phyloP scores from a whole-genome alignment of 1,140 invertebrate genomes.

The Caenorhabditis briggsae region DNA sequence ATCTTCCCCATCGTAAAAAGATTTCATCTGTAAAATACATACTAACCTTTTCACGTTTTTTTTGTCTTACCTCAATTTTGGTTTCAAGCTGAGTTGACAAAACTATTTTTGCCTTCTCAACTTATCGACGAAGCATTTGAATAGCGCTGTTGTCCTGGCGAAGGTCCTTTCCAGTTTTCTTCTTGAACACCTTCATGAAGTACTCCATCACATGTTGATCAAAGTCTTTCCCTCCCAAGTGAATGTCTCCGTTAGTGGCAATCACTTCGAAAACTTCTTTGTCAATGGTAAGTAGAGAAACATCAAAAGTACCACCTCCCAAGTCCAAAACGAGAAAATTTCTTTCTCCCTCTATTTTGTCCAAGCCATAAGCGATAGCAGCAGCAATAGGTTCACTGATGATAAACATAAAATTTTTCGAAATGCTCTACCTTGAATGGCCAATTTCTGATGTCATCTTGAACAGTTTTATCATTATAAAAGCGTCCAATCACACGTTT shows the following conservation, averaged over 20 bases:
- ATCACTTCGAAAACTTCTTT: conserved; percentile 92
- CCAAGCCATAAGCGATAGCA: conserved; percentile 80
- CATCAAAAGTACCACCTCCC: conserved; percentile 96
- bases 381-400: conserved; percentile 81
- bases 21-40: conserved; percentile 83
- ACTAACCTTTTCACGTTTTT: not conserved
- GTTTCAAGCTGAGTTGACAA: conserved; percentile 92
- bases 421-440: conserved; percentile 65
- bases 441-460: conserved; percentile 82
- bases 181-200: conserved; percentile 63
- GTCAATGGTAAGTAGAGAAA: conserved; percentile 97
- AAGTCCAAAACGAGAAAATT: conserved; percentile 85
- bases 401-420: conserved; percentile 82
- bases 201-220: conserved; percentile 66
- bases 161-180: conserved; percentile 84
- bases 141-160: conserved; percentile 89
- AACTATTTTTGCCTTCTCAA: conserved; percentile 93
- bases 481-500: conserved; percentile 80
- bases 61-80: conserved; percentile 83
- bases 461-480: conserved; percentile 83
- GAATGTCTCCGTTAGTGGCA: conserved; percentile 88
- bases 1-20: conserved; percentile 92
- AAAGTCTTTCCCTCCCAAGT: conserved; percentile 81
- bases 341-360: conserved; percentile 79
- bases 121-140: conserved; percentile 84